phyloP scores from a whole-genome alignment of 1,140 invertebrate genomes.

The Bemisia tabaci region DNA sequence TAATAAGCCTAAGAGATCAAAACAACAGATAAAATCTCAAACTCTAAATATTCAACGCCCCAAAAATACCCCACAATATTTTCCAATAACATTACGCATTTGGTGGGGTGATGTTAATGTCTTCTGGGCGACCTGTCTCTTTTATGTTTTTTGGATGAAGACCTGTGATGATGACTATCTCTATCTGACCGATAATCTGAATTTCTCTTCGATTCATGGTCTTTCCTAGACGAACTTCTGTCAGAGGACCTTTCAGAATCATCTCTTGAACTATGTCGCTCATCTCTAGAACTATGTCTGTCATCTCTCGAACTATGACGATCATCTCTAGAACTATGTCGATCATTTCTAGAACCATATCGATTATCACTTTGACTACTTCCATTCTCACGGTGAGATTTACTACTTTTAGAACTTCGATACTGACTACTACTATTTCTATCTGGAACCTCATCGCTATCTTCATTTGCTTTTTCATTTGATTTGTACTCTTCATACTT shows the following conservation, averaged over 20 bases:
- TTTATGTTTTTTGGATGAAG: background rate
- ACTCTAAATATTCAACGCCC: too few species aligned
- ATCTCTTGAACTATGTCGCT: background rate
- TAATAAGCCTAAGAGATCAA: too few species aligned
- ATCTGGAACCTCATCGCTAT: background rate
- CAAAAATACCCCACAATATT: too few species aligned
- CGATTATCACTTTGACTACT: background rate
- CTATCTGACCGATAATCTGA: background rate
- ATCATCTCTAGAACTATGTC: background rate
- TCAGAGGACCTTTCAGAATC: background rate
- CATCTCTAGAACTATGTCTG: background rate
- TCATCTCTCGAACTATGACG: background rate
- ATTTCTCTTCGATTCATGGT: background rate
- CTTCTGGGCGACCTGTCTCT: background rate
- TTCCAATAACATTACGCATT: too few species aligned
- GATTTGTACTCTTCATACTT: conserved; percentile 22
- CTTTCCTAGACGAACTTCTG: background rate
- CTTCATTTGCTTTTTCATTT: background rate
- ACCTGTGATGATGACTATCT: background rate
- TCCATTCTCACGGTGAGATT: too few species aligned
- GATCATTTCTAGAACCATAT: background rate
- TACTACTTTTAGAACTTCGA: too few species aligned
- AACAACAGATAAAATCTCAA: too few species aligned
- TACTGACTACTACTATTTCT: background rate
- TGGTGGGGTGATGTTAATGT: too few species aligned